phyloP scores from a whole-genome alignment of 2,797 vertebrate species.

The Echiichthys vipera region DNA sequence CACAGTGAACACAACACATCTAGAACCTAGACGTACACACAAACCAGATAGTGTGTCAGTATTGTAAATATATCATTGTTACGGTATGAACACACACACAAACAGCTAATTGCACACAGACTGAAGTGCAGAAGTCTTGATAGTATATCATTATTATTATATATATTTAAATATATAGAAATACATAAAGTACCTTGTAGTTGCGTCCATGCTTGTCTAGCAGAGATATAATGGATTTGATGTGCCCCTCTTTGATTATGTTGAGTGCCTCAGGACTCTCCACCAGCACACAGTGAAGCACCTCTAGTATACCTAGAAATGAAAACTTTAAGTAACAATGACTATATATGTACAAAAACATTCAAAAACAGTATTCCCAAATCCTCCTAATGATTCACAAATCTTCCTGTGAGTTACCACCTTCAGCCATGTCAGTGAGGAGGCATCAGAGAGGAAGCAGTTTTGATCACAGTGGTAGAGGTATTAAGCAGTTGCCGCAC shows the following conservation, averaged over 20 bases:
- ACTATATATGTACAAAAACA: not conserved
- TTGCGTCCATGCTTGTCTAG: constrained; percentile 97
- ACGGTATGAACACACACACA: not conserved
- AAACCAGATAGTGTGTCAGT: constrained; percentile 14
- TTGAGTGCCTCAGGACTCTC: constrained; percentile 97
- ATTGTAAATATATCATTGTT: not conserved
- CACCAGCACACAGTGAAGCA: constrained; percentile 95
- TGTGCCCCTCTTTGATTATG: constrained; percentile 97
- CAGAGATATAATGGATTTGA: constrained; percentile 96
- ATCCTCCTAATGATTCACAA: not conserved
- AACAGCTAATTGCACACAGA: not conserved
- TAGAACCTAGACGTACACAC: constrained; percentile 85
- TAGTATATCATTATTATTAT: too few relatives aligned
- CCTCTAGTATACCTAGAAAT: constrained; percentile 91
- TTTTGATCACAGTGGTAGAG: too few relatives aligned
- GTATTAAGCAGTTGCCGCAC: too few relatives aligned
- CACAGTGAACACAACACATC: constrained; percentile 96
- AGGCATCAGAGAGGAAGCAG: too few relatives aligned
- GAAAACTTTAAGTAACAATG: not conserved
- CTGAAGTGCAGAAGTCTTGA: not conserved
- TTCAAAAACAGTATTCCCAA: not conserved
- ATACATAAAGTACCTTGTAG: constrained; percentile 87
- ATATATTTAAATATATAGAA: not conserved
- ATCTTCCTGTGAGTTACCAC: too few relatives aligned
- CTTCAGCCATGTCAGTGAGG: too few relatives aligned